Evolutionary conservation across 2,797 vertebrate genomes (phyloP).

Genomic region (Pipistrellus pygmaeus): DNA sequence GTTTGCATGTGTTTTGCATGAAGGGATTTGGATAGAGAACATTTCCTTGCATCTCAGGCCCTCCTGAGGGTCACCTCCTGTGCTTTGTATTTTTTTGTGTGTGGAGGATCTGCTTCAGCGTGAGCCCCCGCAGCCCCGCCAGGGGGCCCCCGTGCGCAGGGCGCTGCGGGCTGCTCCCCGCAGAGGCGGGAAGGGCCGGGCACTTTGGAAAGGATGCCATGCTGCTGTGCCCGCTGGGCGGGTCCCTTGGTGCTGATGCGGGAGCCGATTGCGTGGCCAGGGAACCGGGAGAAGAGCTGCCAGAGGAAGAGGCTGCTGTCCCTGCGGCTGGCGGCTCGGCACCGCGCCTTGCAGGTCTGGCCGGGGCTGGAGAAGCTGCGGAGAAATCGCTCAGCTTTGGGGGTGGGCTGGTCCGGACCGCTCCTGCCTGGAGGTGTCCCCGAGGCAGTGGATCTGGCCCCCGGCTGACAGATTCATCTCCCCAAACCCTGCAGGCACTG

Average conservation of each 20-base stretch:
- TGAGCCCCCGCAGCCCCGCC: conserved; percentile 69
- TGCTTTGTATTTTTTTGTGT: not conserved
- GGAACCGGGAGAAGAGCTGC: too few relatives aligned
- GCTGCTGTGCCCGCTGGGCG: not conserved
- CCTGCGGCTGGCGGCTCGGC: too few relatives aligned
- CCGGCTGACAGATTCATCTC: not conserved
- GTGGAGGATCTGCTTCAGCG: not conserved
- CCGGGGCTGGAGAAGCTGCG: not conserved
- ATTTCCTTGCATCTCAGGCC: not conserved
- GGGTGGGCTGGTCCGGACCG: not conserved
- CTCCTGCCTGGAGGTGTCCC: not conserved
- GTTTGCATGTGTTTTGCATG: not conserved
- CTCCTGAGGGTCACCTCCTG: not conserved
- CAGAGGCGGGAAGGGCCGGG: too few relatives aligned
- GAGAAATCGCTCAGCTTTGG: not conserved
- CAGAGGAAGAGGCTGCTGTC: not conserved
- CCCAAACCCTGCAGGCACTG: not conserved
- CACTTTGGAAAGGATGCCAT: not conserved
- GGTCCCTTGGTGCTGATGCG: too few relatives aligned
- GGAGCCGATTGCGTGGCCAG: too few relatives aligned
- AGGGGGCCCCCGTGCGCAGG: conserved; percentile 73
- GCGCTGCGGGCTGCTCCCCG: not conserved
- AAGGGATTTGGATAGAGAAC: not conserved
- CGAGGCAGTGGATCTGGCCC: not conserved
- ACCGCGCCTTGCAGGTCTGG: too few relatives aligned